Evolutionary conservation across 1,140 invertebrate species (phyloP).

Genomic region (Papilio machaon): DNA sequence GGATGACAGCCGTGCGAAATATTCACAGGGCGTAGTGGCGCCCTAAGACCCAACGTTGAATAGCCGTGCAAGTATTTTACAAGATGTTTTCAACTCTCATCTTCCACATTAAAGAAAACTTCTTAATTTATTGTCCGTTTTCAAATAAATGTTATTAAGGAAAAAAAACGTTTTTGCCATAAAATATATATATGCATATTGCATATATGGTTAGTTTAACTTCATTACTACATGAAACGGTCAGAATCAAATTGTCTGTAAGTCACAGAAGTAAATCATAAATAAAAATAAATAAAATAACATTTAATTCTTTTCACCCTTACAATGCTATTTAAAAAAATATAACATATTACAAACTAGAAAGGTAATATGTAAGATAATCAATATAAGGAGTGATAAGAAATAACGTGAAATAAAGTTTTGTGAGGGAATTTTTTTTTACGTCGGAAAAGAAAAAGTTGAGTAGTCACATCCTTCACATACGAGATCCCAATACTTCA

Average conservation of each 20-base stretch:
- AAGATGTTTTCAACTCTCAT: conserved; percentile 58
- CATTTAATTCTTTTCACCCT: no score
- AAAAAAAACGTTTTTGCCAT: conserved; percentile 26
- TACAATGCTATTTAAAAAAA: no score
- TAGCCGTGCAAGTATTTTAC: conserved; percentile 61
- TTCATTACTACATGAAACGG: not conserved
- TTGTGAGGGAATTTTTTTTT: conserved; percentile 45
- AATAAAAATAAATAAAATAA: no score
- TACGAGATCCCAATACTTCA: conserved; percentile 65
- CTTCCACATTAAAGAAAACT: not conserved
- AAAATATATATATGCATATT: not conserved
- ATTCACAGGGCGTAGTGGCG: conserved; percentile 74
- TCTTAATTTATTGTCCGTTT: conserved; percentile 15
- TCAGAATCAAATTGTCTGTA: no score
- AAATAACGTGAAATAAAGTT: conserved; percentile 5
- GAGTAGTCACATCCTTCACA: conserved; percentile 58
- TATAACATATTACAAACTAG: no score
- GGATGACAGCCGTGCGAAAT: conserved; percentile 77
- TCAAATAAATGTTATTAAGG: not conserved
- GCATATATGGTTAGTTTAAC: not conserved
- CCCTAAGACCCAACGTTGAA: conserved; percentile 67
- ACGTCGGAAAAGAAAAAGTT: conserved; percentile 50
- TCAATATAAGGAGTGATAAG: conserved; percentile 1
- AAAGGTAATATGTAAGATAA: not conserved
- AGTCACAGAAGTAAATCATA: not conserved